Base-by-base conservation (phyloP, 2,113 vertebrate species). In the Actinemys pallida region DNA sequence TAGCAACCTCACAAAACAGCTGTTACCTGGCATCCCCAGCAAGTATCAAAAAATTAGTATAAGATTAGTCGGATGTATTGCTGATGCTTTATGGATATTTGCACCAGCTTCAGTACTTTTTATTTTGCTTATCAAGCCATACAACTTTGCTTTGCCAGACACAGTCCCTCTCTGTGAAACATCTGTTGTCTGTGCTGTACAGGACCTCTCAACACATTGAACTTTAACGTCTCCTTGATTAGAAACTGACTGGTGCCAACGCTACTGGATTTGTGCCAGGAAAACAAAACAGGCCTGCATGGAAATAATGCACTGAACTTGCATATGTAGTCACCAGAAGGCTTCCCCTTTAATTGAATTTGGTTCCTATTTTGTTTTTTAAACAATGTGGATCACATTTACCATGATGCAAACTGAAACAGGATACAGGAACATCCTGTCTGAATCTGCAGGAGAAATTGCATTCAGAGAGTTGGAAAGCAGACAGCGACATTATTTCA, bases 391-490 rank as follows among this genome's bases (percentile, higher is more conserved):
- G 86, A 54, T 95, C 83, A 29, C 82, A 90, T 22, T n/a, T 83
- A 79, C 12, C 69, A 59, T 78, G 56, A 90, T 35, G 49, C 42
- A 93, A 83, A 86, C 59, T 39, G 78, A 95, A 93, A 95, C 52
- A 93, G 97, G 97, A 96, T 90, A 85, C 25, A 87, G 84, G 86
- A 92, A 95, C 65, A 95, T 96, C 92, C 93, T 97, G 83, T 90
- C 76, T 65, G 84, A 80, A 91, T 95, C 79, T 93, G 59, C 54
- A 88, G 52, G 50, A 65, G 62, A 94, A 95, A 84, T 47, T 83
- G 69, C 85, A 81, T 82, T 27, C 85, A 20, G 49, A 27, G 14
- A 54, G 69, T 57, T 81, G 79, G 49, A 84, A 86, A 78, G 57
- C 52, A 91, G 50, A 81, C 54, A 75, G 80, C n/a, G 17, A 82